Evolutionary conservation across 1,140 invertebrate species (phyloP), one percentile per base, ranked within the genome.

Genomic region (Maniola jurtina): DNA sequence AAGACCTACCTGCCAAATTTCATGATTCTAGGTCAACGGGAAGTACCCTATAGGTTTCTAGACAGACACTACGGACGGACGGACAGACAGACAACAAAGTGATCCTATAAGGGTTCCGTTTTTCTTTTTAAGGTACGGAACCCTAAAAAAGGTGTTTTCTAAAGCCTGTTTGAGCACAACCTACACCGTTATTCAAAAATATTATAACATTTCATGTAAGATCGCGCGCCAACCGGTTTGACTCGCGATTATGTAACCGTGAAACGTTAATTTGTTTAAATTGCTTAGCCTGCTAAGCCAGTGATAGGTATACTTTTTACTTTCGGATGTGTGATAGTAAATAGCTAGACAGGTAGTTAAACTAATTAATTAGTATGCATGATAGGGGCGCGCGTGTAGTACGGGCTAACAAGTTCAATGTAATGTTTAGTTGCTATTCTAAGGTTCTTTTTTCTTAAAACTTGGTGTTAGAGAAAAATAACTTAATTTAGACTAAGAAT

Each of bases 251-350:
- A 45, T n/a, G 42, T n/a, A 45, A 45, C 42, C 42, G 42, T 6
- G 42, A 45, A 45, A 8, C 42, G 42, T 7, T 45, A 45, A 1
- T 45, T 45, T 13, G 42, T 45, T 45, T 45, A 11, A 11, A 45
- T 2, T 45, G 13, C 13, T 45, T 45, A 11, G 25, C 25, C 42
- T 11, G 42, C 13, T n/a, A 6, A 45, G 13, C 13, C 42, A 45
- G 40, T 42, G 40, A 8, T 11, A 42, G 6, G 40, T 42, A 6
- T 45, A 45, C 5, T 38, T 38, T 38, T 38, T 38, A 45, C 42
- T 45, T 45, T 45, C 42, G 42, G 42, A 45, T 8, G 42, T 45
- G 38, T 11, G 42, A 45, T 45, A 45, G 42, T n/a, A n/a, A 45
- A 1, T 7, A 7, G 1, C 11, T 45, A 6, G 13, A 9, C 38